Evolutionary conservation across 35 echinoderm and acorn worm genomes (phyloP), one percentile per base, ranked within the genome.

Genomic region (Chiridota heheva): DNA sequence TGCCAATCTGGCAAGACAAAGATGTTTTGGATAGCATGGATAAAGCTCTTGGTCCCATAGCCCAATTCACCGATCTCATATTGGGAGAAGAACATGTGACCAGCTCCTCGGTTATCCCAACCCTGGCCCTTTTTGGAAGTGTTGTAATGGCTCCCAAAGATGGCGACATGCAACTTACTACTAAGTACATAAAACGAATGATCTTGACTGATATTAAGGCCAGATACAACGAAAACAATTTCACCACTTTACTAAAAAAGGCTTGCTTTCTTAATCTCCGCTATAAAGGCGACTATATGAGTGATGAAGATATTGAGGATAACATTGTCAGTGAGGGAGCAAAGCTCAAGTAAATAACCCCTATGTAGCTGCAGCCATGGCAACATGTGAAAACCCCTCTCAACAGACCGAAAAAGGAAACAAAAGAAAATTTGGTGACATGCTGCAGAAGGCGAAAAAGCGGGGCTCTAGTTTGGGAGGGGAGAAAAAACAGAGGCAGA

Each of bases 11-110:
- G 69, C 69, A 72, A 31, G 69, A 72, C 69, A 55, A 30, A 36
- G 10, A 48, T 74, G 72, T 58, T 28, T 29, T 76, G 22, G 6
- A 56, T 16, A 55, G 43, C 15, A 32, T 27, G 44, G 72, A 55
- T 20, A 45, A 76, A 36, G 20, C 12, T 58, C 43, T 76, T 3
- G 36, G n/a, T 25, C 43, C 13, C 17, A 18, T 49, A 24, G 49
- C 72, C 42, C 18, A 72, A 72, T 72, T 72, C 38, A 72, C 69
- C 13, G 69, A 72, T 32, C 69, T 72, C 20, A 72, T 72, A 44
- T 44, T 24, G 13, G 69, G 69, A n/a, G 69, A 72, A 43, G 69
- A 44, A 18, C 22, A 72, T 44, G 69, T 72, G 17, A 72, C 69
- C 35, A 43, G 37, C 36, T 44, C 38, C 69, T 24, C 41, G 5